These are phyloP conservation scores for Rhabdomys dilectus DNA, from an alignment of 2,113 vertebrate genomes.

Conservation along the genomic window DNA sequence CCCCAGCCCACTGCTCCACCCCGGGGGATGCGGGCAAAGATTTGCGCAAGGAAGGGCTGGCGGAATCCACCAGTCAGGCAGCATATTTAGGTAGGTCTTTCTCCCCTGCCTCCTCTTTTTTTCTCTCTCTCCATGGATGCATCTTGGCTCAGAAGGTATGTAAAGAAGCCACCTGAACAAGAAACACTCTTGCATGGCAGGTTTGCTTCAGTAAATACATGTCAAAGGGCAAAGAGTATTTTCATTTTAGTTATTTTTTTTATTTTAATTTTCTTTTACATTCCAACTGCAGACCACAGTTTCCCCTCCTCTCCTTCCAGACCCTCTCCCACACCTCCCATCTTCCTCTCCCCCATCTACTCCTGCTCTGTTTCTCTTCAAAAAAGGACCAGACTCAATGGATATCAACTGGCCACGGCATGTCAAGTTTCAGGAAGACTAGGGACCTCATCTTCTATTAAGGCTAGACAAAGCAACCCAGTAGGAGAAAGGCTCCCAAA, in stretches of 20 bases:
- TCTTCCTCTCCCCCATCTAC: not conserved
- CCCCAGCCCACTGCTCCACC: constrained; percentile 98
- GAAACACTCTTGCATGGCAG: not conserved
- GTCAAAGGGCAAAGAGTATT: not conserved
- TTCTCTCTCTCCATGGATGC: not conserved
- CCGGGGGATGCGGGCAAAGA: constrained; percentile 96
- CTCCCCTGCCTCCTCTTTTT: not conserved
- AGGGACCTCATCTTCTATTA: not conserved
- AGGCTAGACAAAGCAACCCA: not conserved
- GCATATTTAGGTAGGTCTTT: constrained; percentile 95
- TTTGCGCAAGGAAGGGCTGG: constrained; percentile 94
- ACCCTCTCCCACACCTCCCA: not conserved
- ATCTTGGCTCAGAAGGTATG: constrained; percentile 20
- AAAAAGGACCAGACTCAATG: not conserved
- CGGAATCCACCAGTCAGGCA: constrained; percentile 98
- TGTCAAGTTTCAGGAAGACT: not conserved
- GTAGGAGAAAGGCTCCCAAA: not conserved
- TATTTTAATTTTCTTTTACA: not conserved
- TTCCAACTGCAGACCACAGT: not conserved
- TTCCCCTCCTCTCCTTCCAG: not conserved
- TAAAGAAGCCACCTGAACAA: constrained; percentile 87
- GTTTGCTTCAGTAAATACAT: not conserved
- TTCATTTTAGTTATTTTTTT: not conserved
- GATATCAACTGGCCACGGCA: not conserved
- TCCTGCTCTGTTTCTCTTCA: not conserved